Percentiles rank a stretch among this genome's conserved stretches.
Conservation (phyloP, 2,888 invertebrate genomes). For the Sinelater perroti region DNA sequence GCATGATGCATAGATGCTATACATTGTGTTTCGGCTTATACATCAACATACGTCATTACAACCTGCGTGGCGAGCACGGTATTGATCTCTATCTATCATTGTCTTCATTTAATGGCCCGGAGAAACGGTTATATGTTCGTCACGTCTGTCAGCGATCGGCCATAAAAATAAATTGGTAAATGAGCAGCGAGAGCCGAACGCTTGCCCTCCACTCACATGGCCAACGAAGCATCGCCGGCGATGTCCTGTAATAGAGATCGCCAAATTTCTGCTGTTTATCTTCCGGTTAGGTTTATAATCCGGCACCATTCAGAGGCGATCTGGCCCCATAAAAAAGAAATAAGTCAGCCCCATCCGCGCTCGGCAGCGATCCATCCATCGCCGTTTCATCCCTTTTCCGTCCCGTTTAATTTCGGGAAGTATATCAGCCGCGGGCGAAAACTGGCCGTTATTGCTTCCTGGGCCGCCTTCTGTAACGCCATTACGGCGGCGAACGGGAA, state of each 20-base stretch:
- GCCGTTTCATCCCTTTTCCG: slow-evolving; percentile 7
- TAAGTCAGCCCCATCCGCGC: too few relatives aligned
- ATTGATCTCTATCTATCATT: slow-evolving; percentile 26
- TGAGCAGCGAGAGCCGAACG: slow-evolving; percentile 6
- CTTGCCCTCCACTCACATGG: too few relatives aligned
- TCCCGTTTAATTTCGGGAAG: slow-evolving; percentile 6
- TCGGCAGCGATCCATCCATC: background rate
- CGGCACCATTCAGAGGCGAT: background rate
- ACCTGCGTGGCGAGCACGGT: slow-evolving; percentile 14
- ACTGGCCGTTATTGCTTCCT: slow-evolving; percentile 10
- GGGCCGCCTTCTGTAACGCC: slow-evolving; percentile 18
- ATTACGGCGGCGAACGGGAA: slow-evolving; percentile 22
- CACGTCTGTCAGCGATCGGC: slow-evolving; percentile 18
- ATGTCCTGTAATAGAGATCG: background rate
- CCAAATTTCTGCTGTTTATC: too few relatives aligned
- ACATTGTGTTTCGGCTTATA: slow-evolving; percentile 17
- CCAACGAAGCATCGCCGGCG: background rate
- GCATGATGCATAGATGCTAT: slow-evolving; percentile 11
- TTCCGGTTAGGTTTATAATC: background rate
- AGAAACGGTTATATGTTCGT: slow-evolving; percentile 20
- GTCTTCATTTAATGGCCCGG: slow-evolving; percentile 21
- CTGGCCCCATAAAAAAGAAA: too few relatives aligned
- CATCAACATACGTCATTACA: slow-evolving; percentile 20
- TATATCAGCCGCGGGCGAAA: background rate
- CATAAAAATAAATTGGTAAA: slow-evolving; percentile 24